Evolutionary conservation across 2,888 invertebrate genomes (phyloP).

Genomic region (Lepidocyrtinus sp.): DNA sequence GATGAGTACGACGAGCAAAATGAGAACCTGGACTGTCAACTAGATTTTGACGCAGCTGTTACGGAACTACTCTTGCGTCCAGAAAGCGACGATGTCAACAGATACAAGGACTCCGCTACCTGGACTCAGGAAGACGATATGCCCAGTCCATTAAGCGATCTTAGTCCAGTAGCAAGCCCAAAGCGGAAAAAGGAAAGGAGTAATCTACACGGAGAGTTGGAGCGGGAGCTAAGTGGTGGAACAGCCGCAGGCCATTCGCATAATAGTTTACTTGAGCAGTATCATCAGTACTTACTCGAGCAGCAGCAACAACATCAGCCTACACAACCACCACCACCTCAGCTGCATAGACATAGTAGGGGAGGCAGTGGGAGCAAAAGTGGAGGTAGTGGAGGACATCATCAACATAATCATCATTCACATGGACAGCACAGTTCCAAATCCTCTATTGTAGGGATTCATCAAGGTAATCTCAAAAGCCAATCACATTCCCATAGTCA

Average conservation of each 20-base stretch:
- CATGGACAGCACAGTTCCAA: constrained; percentile 39
- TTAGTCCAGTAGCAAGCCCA: constrained; percentile 66
- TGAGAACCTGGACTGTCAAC: constrained; percentile 55
- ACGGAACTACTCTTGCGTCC: constrained; percentile 44
- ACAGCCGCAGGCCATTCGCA: constrained; percentile 47
- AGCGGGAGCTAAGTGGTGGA: constrained; percentile 21
- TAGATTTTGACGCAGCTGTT: constrained; percentile 60
- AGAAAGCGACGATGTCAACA: constrained; percentile 22
- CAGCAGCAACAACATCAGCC: constrained; percentile 52
- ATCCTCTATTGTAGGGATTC: constrained; percentile 53
- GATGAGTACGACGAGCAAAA: constrained; percentile 62
- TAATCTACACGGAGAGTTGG: constrained; percentile 34
- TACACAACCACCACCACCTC: constrained; percentile 33
- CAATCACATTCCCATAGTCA: constrained; percentile 47
- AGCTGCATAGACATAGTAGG: constrained; percentile 41
- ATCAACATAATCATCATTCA: constrained; percentile 24
- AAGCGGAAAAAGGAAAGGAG: constrained; percentile 30
- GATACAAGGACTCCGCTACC: constrained; percentile 67
- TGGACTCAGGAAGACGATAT: constrained; percentile 70
- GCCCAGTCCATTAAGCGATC: constrained; percentile 66
- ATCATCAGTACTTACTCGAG: constrained; percentile 56
- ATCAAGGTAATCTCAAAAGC: constrained; percentile 55
- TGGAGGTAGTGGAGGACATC: constrained; percentile 42
- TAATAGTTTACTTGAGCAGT: constrained; percentile 51
- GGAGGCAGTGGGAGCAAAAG: constrained; percentile 48